Base-by-base conservation (phyloP, 1,140 invertebrate genomes). In the Palaemon carinicauda region DNA sequence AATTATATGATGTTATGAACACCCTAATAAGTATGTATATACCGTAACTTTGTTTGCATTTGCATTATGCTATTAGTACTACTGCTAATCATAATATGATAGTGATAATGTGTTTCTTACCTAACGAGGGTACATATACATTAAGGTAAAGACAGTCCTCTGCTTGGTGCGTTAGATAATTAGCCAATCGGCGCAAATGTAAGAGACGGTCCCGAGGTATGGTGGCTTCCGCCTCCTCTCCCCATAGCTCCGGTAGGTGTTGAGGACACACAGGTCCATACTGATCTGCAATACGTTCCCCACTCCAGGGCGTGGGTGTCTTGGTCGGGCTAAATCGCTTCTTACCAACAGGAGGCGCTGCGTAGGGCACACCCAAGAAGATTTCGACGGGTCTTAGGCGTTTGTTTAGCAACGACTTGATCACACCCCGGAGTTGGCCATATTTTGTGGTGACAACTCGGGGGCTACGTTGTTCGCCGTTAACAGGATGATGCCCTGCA, bases 71-170 rank as follows among this genome's bases (percentile, higher is more conserved):
- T n/a, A n/a, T n/a, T n/a, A n/a, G n/a, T n/a, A n/a, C n/a, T n/a
- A n/a, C n/a, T n/a, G n/a, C n/a, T n/a, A n/a, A n/a, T n/a, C n/a
- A n/a, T n/a, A n/a, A n/a, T n/a, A n/a, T n/a, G n/a, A n/a, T n/a
- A n/a, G n/a, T n/a, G n/a, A n/a, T n/a, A n/a, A n/a, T n/a, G 52
- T 12, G 21, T 24, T 50, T 29, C 95, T 94, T 93, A 98, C 98
- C 97, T 94, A 96, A 95, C 7, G 96, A 95, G 3, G 98, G 97
- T 15, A 96, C 95, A 91, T 98, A 99, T 89, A 99, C 96, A 91
- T 99, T 99, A 90, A 99, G 93, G 91, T 98, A 98, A 31, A 99
- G 94, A 91, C 98, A 99, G 92, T 99, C 98, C 93, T 99, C 98
- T 90, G 95, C 97, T 91, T 99, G 97, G 90, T 98, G 96, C 90